phyloP scores from a whole-genome alignment of 2,113 vertebrate genomes.

The Brachypteracias leptosomus region DNA sequence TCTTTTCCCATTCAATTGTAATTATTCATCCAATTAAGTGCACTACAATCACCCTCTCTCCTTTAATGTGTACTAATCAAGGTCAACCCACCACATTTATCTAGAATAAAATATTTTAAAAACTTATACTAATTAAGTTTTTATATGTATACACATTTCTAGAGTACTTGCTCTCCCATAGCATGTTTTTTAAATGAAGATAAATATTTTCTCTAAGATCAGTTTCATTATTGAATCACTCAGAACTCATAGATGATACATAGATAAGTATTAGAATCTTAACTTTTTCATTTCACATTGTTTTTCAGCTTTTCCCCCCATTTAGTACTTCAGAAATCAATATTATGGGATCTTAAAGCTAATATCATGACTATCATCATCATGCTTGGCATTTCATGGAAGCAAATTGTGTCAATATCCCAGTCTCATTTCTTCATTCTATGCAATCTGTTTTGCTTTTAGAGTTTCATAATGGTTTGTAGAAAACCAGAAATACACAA shows the following conservation, averaged over 20 bases:
- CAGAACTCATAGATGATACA: no score
- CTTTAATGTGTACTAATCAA: background rate
- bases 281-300: no score
- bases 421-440: background rate
- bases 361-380: no score
- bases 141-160: background rate
- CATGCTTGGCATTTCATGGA: no score
- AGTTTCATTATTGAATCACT: no score
- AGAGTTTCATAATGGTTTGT: background rate
- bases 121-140: background rate
- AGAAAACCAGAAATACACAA: background rate
- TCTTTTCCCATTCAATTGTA: background rate
- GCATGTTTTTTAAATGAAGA: background rate
- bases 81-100: background rate
- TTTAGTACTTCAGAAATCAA: no score
- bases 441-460: background rate
- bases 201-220: background rate
- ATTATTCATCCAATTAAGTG: background rate
- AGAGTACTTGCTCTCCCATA: background rate
- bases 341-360: no score
- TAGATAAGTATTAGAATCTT: no score
- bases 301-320: no score
- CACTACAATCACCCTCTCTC: background rate
- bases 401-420: background rate
- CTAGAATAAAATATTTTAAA: background rate